Base-by-base conservation (phyloP, 2,888 invertebrate genomes). In the Formica aserva region DNA sequence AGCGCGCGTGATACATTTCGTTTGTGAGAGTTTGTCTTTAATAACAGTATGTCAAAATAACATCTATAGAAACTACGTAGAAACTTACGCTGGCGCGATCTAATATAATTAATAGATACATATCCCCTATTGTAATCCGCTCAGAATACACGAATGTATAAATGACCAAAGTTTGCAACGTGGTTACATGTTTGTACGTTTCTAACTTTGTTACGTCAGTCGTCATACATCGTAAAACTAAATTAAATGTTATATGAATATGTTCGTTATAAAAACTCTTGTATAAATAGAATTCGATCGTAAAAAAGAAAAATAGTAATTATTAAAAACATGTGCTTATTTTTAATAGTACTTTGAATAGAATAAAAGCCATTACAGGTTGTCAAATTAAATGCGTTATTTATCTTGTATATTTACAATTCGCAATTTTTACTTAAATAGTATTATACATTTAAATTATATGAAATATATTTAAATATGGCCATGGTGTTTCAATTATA, bases 71-170 rank as follows among this genome's bases (percentile, higher is more conserved):
- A 18, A 48, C 22, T 29, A n/a, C 57, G 29, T 29, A 18, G 74
- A 8, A 74, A 78, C 41, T 57, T 74, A 22, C 74, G 13, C 22
- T 35, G 26, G 22, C 22, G 35, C 32, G 18, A 35, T 66, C 26
- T 55, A 55, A 69, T 52, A 13, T 29, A 55, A 77, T 72, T 77
- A 57, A 77, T 72, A 72, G 29, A 41, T 32, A 35, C 35, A 22
- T 38, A 71, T 52, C 55, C 29, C 55, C 38, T 55, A 55, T 29
- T 38, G 26, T 67, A 67, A 76, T 76, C 29, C 48, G 26, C 38
- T 29, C 55, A 3, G 15, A 15, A 29, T 29, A 8, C 41, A 57
- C 22, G 38, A 29, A 29, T 26, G 29, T 35, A 55, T 8, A 38
- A 72, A 57, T 38, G 74, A 74, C 38, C 41, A 72, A 41, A 72